phyloP scores from a whole-genome alignment of 2,888 invertebrate genomes.

The Acleris sparsana region DNA sequence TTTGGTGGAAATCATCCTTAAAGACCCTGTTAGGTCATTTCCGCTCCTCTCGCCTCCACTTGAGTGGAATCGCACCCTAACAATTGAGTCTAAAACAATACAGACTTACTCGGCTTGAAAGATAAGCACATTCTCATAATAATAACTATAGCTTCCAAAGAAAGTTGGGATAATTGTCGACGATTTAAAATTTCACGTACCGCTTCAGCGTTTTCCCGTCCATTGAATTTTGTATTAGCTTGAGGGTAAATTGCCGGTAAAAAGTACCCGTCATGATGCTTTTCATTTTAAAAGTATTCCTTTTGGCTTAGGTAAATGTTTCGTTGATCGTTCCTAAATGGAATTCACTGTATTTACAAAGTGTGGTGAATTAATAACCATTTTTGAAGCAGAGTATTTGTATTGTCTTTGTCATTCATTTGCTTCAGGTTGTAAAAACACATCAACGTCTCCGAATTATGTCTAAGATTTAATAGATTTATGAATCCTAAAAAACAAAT shows the following conservation, averaged over 20 bases:
- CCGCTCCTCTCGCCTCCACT: no score
- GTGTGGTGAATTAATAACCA: no score
- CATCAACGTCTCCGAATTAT: no score
- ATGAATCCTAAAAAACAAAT: no score
- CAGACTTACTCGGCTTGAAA: conserved; percentile 1
- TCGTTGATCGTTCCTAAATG: background rate
- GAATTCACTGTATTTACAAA: background rate
- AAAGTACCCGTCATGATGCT: conserved; percentile 15
- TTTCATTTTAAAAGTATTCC: conserved; percentile 18
- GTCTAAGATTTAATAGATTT: no score
- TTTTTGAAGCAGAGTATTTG: no score
- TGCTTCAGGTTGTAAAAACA: no score
- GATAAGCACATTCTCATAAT: conserved; percentile 4
- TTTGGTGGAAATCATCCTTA: no score
- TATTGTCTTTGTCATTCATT: no score
- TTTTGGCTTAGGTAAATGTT: conserved; percentile 20
- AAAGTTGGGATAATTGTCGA: conserved; percentile 6
- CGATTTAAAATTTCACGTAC: conserved; percentile 20
- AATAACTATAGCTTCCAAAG: conserved; percentile 2
- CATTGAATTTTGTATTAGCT: conserved; percentile 26
- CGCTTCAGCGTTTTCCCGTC: conserved; percentile 14
- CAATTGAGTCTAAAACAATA: conserved; percentile 7
- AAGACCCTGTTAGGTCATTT: no score
- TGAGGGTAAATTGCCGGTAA: conserved; percentile 7
- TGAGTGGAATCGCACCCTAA: background rate